Conservation (phyloP, 2,888 invertebrate genomes). For the Strigamia maritima region DNA sequence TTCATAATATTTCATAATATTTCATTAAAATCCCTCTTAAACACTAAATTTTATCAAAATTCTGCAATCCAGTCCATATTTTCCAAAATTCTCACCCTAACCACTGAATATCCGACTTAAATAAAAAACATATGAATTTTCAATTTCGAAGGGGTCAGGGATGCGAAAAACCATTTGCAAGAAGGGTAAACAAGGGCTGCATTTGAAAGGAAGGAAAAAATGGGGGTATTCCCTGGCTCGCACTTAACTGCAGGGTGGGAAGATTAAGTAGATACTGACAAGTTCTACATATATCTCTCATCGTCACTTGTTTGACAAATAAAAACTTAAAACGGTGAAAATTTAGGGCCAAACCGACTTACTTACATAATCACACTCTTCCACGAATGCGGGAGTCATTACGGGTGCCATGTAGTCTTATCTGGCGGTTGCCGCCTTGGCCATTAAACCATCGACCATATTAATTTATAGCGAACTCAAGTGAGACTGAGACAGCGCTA, state of each 20-base stretch:
- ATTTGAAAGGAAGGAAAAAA: background rate
- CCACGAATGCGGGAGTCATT: constrained; percentile 10
- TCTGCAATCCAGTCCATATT: too few relatives aligned
- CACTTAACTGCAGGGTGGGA: background rate
- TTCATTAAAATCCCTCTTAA: too few relatives aligned
- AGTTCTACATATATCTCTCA: background rate
- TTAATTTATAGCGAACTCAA: background rate
- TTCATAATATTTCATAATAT: too few relatives aligned
- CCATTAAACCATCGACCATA: constrained; percentile 10
- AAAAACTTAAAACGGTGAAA: background rate
- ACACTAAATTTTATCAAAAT: too few relatives aligned
- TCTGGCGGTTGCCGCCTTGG: constrained; percentile 1
- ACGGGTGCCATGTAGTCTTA: background rate
- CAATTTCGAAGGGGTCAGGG: background rate
- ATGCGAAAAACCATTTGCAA: background rate
- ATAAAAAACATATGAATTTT: background rate
- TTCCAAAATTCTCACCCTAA: too few relatives aligned
- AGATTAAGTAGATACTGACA: background rate
- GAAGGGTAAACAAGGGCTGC: background rate
- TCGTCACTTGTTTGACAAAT: constrained; percentile 1
- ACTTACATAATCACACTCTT: background rate
- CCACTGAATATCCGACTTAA: too few relatives aligned
- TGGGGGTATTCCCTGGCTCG: background rate
- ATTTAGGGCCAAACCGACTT: background rate
- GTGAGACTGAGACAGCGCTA: background rate